These are phyloP conservation scores for Cataglyphis livida DNA, from an alignment of 2,888 invertebrate genomes.

Conservation along the genomic window DNA sequence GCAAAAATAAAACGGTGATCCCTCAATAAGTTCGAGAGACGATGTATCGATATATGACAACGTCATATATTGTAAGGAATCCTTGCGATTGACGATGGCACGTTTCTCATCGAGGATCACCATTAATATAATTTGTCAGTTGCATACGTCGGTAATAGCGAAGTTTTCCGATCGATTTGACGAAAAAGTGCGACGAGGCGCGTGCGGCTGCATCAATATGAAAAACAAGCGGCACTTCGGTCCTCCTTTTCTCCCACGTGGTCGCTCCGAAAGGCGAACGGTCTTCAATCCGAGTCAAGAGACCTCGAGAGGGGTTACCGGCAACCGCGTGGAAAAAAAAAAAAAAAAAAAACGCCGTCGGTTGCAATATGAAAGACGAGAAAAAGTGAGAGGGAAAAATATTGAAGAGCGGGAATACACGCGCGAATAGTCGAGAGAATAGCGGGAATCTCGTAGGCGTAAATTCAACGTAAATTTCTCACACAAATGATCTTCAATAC, in stretches of 20 bases:
- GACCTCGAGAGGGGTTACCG: constrained; percentile 71
- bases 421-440: constrained; percentile 46
- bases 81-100: constrained; percentile 66
- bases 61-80: constrained; percentile 13
- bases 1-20: background rate
- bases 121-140: constrained; percentile 85
- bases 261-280: constrained; percentile 66
- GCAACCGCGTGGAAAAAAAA: constrained; percentile 81
- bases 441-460: background rate
- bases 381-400: constrained; percentile 57
- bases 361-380: constrained; percentile 75
- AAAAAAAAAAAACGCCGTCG: constrained; percentile 79
- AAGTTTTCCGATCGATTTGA: constrained; percentile 84
- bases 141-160: constrained; percentile 80
- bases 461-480: constrained; percentile 12
- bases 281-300: constrained; percentile 63
- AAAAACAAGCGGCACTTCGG: constrained; percentile 76
- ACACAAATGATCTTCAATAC: constrained; percentile 10
- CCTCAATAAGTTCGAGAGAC: background rate
- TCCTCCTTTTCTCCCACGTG: constrained; percentile 64
- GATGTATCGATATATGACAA: constrained; percentile 29
- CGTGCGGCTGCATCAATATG: constrained; percentile 75
- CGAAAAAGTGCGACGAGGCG: constrained; percentile 82
- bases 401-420: constrained; percentile 50
- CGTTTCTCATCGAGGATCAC: constrained; percentile 62